These are phyloP conservation scores for Corythornis leucogaster DNA, from an alignment of 2,797 vertebrate species.

Conservation along the genomic window DNA sequence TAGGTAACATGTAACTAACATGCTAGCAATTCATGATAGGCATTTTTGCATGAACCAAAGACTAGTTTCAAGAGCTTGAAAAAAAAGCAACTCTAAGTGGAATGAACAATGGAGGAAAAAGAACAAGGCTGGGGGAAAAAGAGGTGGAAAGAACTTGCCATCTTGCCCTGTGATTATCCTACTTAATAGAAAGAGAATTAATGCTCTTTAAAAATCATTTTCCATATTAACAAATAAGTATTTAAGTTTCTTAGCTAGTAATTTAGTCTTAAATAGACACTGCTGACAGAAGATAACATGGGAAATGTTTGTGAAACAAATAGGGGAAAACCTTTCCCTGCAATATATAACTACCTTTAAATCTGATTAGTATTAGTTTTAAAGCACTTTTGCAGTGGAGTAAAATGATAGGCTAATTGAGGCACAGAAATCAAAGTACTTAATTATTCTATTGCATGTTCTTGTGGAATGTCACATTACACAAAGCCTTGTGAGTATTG, in stretches of 20 bases:
- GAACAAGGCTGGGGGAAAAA: too few species aligned
- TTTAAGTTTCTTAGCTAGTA: background rate
- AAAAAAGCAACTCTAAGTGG: background rate
- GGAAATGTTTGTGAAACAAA: background rate
- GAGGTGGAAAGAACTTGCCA: background rate
- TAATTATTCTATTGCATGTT: background rate
- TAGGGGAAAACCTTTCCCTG: background rate
- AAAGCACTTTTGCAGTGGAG: background rate
- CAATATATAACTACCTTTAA: background rate
- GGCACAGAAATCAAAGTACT: background rate
- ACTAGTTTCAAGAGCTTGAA: background rate
- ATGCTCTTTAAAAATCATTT: background rate
- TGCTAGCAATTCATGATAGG: background rate
- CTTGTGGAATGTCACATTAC: background rate
- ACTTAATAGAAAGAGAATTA: background rate
- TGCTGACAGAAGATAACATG: background rate
- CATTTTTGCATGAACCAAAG: background rate
- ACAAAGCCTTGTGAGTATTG: background rate
- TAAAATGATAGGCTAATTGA: background rate
- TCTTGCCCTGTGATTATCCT: background rate
- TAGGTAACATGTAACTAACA: background rate
- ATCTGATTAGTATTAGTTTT: background rate
- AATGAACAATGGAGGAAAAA: background rate
- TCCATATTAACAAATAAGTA: background rate
- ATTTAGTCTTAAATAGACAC: background rate